Evolutionary conservation across 1,140 invertebrate species (phyloP).

Genomic region (Aphelenchoides fujianensis): DNA sequence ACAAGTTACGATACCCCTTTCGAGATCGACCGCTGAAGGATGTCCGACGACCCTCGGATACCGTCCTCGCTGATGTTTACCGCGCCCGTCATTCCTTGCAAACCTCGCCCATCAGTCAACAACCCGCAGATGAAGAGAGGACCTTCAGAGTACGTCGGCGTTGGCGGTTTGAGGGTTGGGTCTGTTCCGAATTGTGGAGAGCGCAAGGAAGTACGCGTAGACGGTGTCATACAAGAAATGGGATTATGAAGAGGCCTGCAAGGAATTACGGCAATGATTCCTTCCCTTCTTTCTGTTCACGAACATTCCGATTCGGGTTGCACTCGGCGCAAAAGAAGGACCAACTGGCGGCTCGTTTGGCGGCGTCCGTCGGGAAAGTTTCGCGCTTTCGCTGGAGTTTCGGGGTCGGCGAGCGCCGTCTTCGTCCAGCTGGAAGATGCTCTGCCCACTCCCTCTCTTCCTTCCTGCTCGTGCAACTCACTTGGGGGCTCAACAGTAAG

Average conservation of each 20-base stretch:
- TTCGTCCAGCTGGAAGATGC: slow-evolving; percentile 19
- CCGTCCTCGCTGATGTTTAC: slow-evolving; percentile 23
- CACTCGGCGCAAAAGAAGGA: slow-evolving; percentile 44
- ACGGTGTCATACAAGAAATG: slow-evolving; percentile 37
- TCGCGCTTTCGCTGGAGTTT: slow-evolving; percentile 2
- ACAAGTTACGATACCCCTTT: neutral
- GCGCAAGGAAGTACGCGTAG: slow-evolving; percentile 36
- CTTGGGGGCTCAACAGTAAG: slow-evolving; percentile 34
- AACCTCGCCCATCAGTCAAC: no score
- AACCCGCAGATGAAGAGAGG: no score
- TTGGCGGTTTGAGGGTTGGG: slow-evolving; percentile 22
- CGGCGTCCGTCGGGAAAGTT: neutral
- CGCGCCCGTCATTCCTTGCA: slow-evolving; percentile 25
- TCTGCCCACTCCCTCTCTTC: neutral
- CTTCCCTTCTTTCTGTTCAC: neutral
- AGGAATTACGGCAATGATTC: neutral
- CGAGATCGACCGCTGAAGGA: neutral
- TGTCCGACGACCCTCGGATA: slow-evolving; percentile 26
- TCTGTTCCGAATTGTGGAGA: slow-evolving; percentile 27
- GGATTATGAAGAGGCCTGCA: slow-evolving; percentile 30
- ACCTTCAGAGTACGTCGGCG: slow-evolving; percentile 23
- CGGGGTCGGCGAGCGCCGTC: slow-evolving; percentile 24
- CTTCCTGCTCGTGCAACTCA: neutral
- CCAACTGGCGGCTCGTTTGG: slow-evolving; percentile 29
- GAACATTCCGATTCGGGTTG: no score